These are phyloP conservation scores for Poeciliopsis presidionis DNA, from an alignment of 2,797 vertebrate genomes.

Conservation along the genomic window DNA sequence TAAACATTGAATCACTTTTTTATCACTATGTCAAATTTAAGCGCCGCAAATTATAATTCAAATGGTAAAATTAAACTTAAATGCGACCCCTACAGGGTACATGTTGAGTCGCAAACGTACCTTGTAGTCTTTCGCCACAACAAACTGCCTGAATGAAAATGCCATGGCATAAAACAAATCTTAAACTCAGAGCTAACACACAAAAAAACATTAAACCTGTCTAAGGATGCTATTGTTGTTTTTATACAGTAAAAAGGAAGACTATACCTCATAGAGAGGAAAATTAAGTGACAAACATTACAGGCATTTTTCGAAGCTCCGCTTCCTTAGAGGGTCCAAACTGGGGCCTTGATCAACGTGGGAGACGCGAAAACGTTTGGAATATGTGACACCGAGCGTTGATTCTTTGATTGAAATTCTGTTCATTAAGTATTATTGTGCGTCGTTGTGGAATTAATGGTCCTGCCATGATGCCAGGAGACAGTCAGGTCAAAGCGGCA, in stretches of 20 bases:
- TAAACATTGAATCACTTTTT: background rate
- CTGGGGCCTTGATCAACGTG: conserved; percentile 81
- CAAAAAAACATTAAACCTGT: background rate
- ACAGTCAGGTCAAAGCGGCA: conserved; percentile 82
- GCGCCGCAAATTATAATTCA: too few relatives aligned
- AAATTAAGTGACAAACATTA: background rate
- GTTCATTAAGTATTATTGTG: background rate
- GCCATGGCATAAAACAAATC: background rate
- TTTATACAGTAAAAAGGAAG: background rate
- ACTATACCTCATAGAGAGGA: rapidly evolving
- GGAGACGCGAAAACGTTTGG: conserved; percentile 64
- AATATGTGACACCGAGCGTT: background rate
- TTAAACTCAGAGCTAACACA: too few relatives aligned
- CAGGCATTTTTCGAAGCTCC: conserved; percentile 46
- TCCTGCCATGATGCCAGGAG: conserved; percentile 93
- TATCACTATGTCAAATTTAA: too few relatives aligned
- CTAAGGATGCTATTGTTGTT: background rate
- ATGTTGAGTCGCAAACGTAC: background rate
- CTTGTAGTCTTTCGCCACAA: background rate
- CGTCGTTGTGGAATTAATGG: background rate
- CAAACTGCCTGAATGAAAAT: conserved; percentile 17
- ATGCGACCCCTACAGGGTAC: background rate
- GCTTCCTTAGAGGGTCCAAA: conserved; percentile 42
- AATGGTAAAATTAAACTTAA: background rate
- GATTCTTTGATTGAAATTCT: background rate